These are phyloP conservation scores for Diploscapter pachys DNA, from an alignment of 1,140 invertebrate species.

Conservation along the genomic window DNA sequence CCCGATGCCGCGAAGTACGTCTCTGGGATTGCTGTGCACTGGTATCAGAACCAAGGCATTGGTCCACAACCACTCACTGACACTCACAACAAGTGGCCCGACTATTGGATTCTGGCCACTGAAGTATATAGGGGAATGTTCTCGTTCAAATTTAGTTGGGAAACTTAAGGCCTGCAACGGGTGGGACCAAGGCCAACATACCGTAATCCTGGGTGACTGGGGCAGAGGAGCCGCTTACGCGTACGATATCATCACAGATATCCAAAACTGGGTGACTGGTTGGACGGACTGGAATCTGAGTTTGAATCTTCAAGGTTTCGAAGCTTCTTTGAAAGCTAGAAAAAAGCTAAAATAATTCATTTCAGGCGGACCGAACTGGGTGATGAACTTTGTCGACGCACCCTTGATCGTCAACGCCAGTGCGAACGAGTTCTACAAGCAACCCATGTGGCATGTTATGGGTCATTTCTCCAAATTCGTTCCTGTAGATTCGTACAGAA, in stretches of 20 bases:
- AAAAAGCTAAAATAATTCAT: neutral
- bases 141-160: no score
- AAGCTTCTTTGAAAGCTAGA: neutral
- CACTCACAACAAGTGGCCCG: constrained; percentile 67
- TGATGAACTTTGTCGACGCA: constrained; percentile 73
- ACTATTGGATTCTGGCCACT: constrained; percentile 73
- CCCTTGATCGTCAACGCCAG: constrained; percentile 72
- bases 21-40: constrained; percentile 77
- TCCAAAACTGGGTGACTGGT: constrained; percentile 69
- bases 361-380: constrained; percentile 74
- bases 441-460: constrained; percentile 80
- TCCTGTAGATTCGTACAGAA: constrained; percentile 1
- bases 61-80: constrained; percentile 63
- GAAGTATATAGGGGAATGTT: constrained; percentile 60
- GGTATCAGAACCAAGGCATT: constrained; percentile 69
- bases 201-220: constrained; percentile 74
- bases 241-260: constrained; percentile 70
- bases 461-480: constrained; percentile 69
- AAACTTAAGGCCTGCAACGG: constrained; percentile 42
- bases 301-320: constrained; percentile 69
- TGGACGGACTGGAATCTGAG: constrained; percentile 81
- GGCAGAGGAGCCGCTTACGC: constrained; percentile 70
- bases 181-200: constrained; percentile 13
- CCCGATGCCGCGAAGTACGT: constrained; percentile 68
- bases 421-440: constrained; percentile 74